Percentiles rank a stretch among this genome's conserved stretches.
These are phyloP conservation scores for Aythya baeri DNA, from an alignment of 2,113 vertebrate genomes.

Conservation along the genomic window DNA sequence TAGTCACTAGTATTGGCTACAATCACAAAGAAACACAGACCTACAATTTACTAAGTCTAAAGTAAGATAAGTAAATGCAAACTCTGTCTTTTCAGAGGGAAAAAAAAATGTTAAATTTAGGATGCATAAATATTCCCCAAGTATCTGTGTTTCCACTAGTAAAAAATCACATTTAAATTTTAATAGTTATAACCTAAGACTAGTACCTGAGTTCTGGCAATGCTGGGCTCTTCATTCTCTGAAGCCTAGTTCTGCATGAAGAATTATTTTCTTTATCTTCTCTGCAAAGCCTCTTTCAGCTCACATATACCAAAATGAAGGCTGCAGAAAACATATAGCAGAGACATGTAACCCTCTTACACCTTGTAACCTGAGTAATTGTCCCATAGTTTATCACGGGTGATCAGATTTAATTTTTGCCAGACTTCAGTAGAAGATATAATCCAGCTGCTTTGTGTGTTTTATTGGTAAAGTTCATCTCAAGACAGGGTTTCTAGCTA, in stretches of 20 bases:
- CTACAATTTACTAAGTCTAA: not conserved
- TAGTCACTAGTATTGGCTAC: not conserved
- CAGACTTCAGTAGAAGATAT: not conserved
- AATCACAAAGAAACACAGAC: not conserved
- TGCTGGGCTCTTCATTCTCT: not conserved
- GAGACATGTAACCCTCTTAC: not conserved
- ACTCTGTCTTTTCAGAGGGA: not conserved
- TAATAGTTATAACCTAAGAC: not conserved
- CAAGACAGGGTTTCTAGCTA: not conserved
- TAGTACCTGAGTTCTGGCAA: not conserved
- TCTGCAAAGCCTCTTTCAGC: not conserved
- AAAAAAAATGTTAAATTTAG: not conserved
- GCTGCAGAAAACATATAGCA: not conserved
- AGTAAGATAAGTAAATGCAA: not conserved
- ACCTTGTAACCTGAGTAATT: not conserved
- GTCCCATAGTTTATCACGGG: too few species aligned
- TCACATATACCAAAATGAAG: not conserved
- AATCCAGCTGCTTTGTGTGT: not conserved
- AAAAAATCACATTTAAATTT: not conserved
- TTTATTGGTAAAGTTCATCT: not conserved
- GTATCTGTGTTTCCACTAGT: not conserved
- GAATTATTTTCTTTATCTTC: not conserved
- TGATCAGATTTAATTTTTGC: not conserved
- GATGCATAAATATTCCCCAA: not conserved
- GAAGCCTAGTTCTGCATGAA: not conserved